Evolutionary conservation across 2,888 invertebrate genomes (phyloP).

Genomic region (Drosophila ezoana): DNA sequence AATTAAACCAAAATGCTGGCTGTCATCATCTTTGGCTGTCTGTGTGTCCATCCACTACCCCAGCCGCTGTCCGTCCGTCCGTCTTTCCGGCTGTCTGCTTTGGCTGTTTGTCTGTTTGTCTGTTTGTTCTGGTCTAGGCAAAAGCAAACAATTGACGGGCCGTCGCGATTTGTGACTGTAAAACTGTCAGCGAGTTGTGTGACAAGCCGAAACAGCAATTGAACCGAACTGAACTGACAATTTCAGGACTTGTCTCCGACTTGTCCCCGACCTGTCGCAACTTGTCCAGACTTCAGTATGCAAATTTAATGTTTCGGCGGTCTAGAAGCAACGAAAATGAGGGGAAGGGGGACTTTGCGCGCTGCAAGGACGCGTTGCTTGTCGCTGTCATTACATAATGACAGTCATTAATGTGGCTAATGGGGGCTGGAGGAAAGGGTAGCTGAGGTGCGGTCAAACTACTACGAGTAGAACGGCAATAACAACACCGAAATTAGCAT

Average conservation of each 20-base stretch:
- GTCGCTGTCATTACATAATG: conserved; percentile 71
- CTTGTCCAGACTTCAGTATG: conserved; percentile 53
- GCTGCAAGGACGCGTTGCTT: conserved; percentile 42
- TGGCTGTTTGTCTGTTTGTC: background rate
- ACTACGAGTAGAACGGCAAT: conserved; percentile 18
- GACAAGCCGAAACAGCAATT: conserved; percentile 51
- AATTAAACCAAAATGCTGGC: conserved; percentile 57
- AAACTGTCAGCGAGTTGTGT: conserved; percentile 72
- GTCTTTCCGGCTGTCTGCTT: background rate
- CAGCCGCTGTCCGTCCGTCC: background rate
- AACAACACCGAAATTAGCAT: conserved; percentile 65
- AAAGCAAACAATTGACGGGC: conserved; percentile 76
- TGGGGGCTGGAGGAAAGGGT: conserved; percentile 16
- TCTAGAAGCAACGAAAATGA: background rate
- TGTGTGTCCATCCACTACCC: conserved; percentile 2
- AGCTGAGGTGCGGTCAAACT: conserved; percentile 41
- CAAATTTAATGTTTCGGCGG: conserved; percentile 64
- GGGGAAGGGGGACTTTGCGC: background rate
- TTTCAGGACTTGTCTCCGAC: conserved; percentile 45
- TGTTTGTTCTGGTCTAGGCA: conserved; percentile 30
- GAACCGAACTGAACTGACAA: conserved; percentile 41
- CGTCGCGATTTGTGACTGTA: conserved; percentile 60
- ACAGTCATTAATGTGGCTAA: conserved; percentile 70
- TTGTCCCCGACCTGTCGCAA: conserved; percentile 35
- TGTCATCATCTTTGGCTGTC: conserved; percentile 71